phyloP scores from a whole-genome alignment of 2,797 vertebrate genomes.

The Betta splendens region DNA sequence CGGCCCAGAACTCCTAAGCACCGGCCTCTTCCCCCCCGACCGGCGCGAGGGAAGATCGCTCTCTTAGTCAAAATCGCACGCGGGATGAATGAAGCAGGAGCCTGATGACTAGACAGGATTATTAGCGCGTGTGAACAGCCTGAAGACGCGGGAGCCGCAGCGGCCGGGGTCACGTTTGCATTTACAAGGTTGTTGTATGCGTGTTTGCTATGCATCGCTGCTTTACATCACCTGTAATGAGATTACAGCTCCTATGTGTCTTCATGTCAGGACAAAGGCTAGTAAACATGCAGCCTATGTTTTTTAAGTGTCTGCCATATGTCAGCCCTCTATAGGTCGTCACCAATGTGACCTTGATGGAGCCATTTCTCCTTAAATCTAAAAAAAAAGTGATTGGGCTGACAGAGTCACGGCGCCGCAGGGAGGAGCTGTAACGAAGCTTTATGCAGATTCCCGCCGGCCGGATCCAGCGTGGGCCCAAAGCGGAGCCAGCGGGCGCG shows the following conservation, averaged over 20 bases:
- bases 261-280: conserved; percentile 11
- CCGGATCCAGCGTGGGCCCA: conserved; percentile 18
- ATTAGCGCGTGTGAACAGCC: conserved; percentile 3
- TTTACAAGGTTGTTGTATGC: conserved; percentile 41
- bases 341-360: neutral
- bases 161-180: conserved; percentile 3
- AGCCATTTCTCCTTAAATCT: neutral
- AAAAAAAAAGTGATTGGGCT: conserved; percentile 1
- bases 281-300: no score
- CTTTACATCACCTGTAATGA: conserved; percentile 49
- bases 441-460: neutral
- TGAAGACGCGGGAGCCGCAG: conserved; percentile 1
- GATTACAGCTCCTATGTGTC: conserved; percentile 31
- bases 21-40: conserved; percentile 35
- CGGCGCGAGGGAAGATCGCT: conserved; percentile 40
- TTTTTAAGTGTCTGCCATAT: no score
- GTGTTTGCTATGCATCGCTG: conserved; percentile 38
- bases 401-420: neutral
- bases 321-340: no score
- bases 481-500: conserved; percentile 1
- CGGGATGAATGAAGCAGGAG: no score
- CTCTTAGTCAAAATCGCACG: conserved; percentile 26
- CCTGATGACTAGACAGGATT: conserved; percentile 19
- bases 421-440: neutral
- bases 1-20: conserved; percentile 53